These are phyloP conservation scores for Corythoichthys intestinalis DNA, from an alignment of 2,113 vertebrate genomes.

Conservation along the genomic window DNA sequence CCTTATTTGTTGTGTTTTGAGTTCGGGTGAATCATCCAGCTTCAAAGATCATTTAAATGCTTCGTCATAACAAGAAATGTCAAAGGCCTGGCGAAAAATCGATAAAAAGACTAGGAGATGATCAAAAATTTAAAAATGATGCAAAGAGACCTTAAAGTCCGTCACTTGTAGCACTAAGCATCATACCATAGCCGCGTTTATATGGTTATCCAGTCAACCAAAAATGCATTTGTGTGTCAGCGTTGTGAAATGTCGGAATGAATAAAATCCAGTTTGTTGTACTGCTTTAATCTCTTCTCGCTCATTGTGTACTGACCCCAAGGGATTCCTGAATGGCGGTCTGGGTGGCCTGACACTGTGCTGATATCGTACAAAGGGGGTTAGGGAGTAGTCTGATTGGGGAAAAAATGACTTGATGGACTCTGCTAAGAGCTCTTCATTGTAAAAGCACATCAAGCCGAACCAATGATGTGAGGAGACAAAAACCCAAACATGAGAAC, in stretches of 20 bases:
- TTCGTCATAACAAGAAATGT: no score
- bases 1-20: no score
- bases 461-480: conserved; percentile 53
- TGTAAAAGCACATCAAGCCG: conserved; percentile 45
- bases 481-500: conserved; percentile 36
- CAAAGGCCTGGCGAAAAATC: no score
- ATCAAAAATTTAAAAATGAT: no score
- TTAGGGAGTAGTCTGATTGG: conserved; percentile 19
- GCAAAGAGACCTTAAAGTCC: no score
- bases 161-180: no score
- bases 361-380: conserved; percentile 37
- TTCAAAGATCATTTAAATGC: no score
- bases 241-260: conserved; percentile 18
- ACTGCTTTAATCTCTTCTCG: conserved; percentile 27
- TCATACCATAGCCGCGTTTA: background rate
- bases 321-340: conserved; percentile 22
- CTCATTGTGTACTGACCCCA: background rate
- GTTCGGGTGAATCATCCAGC: no score
- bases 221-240: conserved; percentile 38
- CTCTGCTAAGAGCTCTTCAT: conserved; percentile 39
- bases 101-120: no score
- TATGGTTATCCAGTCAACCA: no score
- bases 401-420: conserved; percentile 48
- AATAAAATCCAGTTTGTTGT: conserved; percentile 28
- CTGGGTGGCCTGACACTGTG: conserved; percentile 35